Evolutionary conservation across 2,797 vertebrate genomes (phyloP), one percentile per base, ranked within the genome.

Genomic region (Urophycis tenuis): DNA sequence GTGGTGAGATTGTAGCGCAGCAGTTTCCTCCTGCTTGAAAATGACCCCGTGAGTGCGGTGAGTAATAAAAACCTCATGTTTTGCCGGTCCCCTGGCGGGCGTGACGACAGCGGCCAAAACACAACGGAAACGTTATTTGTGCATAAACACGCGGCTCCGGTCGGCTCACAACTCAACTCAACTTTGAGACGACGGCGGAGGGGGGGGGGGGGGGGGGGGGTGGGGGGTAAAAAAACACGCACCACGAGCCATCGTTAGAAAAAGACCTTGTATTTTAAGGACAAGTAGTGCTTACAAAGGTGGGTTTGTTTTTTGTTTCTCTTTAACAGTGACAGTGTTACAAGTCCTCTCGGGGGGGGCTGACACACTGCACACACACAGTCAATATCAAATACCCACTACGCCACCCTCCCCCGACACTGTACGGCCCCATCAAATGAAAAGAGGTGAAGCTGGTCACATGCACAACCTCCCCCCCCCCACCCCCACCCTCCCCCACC

Each of bases 221-320:
- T 15, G 0, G 81, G 77, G 81, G 82, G n/a, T n/a, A n/a, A 78
- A 77, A 79, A 83, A 49, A 79, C 73, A 22, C 30, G 72, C 53
- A 3, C 70, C 78, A 82, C 22, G 45, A 79, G 71, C 49, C 80
- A 72, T 87, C 83, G 45, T 86, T 88, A 79, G 82, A 85, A 90
- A 93, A 91, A 88, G 87, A 87, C 88, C 89, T 94, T 95, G 93
- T 95, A 95, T 94, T 96, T 94, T 95, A 92, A 93, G 94, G 95
- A 97, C 94, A 92, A 93, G 94, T 94, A 93, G 92, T 94, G 91
- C 94, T 95, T 95, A 95, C 95, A 95, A 97, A 96, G 93, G 87
- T 92, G 22, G 53, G 87, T 92, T 92, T 5, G 5, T 31, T 71
- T 32, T 32, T 32, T 32, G 12, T 30, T 72, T 74, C 72, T 87